Conservation (phyloP, 2,888 invertebrate genomes). For the Temnothorax rugatulus region DNA sequence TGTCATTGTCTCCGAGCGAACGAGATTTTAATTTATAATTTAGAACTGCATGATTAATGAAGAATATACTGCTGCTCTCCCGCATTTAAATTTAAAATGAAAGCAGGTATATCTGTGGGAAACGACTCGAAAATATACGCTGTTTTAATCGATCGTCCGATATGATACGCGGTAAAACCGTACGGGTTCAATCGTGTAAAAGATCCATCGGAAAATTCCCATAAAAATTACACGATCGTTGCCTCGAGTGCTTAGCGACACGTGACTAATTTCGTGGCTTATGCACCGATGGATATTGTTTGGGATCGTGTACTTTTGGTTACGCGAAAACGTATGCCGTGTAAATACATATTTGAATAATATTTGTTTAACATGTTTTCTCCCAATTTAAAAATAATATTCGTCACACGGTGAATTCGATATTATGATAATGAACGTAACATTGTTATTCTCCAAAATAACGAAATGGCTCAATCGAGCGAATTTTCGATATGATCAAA, state of each 20-base stretch:
- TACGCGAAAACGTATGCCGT: slow-evolving; percentile 16
- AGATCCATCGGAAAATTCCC: slow-evolving; percentile 48
- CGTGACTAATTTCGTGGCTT: slow-evolving; percentile 53
- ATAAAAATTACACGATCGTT: slow-evolving; percentile 53
- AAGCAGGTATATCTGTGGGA: not conserved
- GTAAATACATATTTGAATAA: slow-evolving; percentile 33
- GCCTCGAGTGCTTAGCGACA: slow-evolving; percentile 50
- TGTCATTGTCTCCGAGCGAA: not conserved
- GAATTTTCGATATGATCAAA: not conserved
- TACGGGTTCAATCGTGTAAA: slow-evolving; percentile 48
- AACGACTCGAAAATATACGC: slow-evolving; percentile 24
- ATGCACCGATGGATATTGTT: slow-evolving; percentile 43
- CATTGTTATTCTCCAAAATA: slow-evolving; percentile 7
- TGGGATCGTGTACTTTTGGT: slow-evolving; percentile 36
- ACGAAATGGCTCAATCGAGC: not conserved
- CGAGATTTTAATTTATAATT: slow-evolving; percentile 40
- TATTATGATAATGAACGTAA: slow-evolving; percentile 22
- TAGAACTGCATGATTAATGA: slow-evolving; percentile 18
- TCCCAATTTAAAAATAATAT: slow-evolving; percentile 30
- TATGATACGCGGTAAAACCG: slow-evolving; percentile 27
- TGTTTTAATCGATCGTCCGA: slow-evolving; percentile 38
- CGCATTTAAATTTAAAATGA: slow-evolving; percentile 44
- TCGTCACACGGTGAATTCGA: not conserved
- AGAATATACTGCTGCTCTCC: not conserved
- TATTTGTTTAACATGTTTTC: slow-evolving; percentile 43